Evolutionary conservation across 2,888 invertebrate genomes (phyloP).

Genomic region (Tetanocera ferruginea): DNA sequence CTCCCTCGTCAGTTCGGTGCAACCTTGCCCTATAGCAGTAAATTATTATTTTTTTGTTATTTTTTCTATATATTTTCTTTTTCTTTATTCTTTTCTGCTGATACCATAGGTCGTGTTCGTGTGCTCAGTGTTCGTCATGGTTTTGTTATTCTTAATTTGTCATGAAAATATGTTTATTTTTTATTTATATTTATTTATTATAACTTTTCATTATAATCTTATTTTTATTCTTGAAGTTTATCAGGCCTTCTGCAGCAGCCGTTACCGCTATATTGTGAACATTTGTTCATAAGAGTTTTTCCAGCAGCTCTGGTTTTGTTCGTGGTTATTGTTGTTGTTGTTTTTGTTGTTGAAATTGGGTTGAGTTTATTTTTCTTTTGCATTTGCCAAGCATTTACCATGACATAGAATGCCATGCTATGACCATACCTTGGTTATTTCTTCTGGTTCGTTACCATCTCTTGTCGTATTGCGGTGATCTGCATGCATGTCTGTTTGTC

Average conservation of each 20-base stretch:
- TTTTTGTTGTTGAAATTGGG: not conserved
- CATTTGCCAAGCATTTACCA: conserved; percentile 1
- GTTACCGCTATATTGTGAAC: not conserved
- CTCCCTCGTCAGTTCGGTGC: not conserved
- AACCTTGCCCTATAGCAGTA: not conserved
- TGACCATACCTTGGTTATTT: conserved; percentile 1
- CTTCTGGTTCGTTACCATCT: not conserved
- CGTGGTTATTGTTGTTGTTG: not conserved
- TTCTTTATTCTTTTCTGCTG: not conserved
- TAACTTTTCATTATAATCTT: conserved; percentile 11
- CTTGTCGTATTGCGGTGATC: too few relatives aligned
- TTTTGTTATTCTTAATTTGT: conserved; percentile 62
- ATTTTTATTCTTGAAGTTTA: not conserved
- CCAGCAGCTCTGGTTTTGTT: not conserved
- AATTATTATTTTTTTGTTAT: not conserved
- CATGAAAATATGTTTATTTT: conserved; percentile 61
- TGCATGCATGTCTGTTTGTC: not conserved
- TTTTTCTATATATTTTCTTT: not conserved
- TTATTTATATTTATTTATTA: not conserved
- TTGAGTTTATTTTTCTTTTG: not conserved
- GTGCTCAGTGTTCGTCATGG: conserved; percentile 53
- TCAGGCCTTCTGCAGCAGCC: not conserved
- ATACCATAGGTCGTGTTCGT: conserved; percentile 54
- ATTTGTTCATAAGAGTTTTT: not conserved
- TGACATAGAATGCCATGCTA: not conserved